phyloP scores from a whole-genome alignment of 1,140 invertebrate genomes.

The Holcopasites calliopsidis region DNA sequence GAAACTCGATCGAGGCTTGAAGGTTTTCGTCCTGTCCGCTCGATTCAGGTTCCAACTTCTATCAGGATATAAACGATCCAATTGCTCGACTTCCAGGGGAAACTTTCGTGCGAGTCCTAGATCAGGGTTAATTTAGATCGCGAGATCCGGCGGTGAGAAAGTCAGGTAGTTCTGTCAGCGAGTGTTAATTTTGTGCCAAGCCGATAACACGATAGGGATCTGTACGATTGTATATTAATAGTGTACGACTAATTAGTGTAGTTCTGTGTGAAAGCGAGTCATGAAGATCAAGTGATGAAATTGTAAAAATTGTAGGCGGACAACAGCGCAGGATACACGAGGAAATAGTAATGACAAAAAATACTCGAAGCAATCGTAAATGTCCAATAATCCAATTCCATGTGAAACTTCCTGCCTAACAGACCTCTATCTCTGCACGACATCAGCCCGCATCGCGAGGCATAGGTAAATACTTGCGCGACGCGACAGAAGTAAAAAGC shows the following conservation, averaged over 20 bases:
- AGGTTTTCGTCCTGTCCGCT: constrained; percentile 4
- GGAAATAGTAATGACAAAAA: not conserved
- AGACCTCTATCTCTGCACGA: not conserved
- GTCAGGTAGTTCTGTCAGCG: not conserved
- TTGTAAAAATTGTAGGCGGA: not conserved
- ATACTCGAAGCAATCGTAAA: not conserved
- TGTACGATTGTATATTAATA: not conserved
- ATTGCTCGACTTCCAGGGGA: not conserved
- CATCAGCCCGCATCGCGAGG: constrained; percentile 32
- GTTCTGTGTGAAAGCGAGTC: constrained; percentile 1
- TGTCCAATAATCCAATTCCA: not conserved
- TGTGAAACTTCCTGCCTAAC: constrained; percentile 26
- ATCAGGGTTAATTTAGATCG: not conserved
- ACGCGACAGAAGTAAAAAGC: not conserved
- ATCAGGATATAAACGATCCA: not conserved
- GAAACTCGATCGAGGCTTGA: constrained; percentile 26
- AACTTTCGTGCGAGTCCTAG: not conserved
- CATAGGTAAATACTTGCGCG: not conserved
- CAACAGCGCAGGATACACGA: too few relatives aligned
- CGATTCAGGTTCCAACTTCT: not conserved
- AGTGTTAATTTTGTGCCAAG: not conserved
- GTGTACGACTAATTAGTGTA: not conserved
- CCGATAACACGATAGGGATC: not conserved
- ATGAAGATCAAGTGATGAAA: not conserved
- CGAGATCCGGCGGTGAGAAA: not conserved